Evolutionary conservation across 1,140 invertebrate genomes (phyloP).

Genomic region (Leptinotarsa texana): DNA sequence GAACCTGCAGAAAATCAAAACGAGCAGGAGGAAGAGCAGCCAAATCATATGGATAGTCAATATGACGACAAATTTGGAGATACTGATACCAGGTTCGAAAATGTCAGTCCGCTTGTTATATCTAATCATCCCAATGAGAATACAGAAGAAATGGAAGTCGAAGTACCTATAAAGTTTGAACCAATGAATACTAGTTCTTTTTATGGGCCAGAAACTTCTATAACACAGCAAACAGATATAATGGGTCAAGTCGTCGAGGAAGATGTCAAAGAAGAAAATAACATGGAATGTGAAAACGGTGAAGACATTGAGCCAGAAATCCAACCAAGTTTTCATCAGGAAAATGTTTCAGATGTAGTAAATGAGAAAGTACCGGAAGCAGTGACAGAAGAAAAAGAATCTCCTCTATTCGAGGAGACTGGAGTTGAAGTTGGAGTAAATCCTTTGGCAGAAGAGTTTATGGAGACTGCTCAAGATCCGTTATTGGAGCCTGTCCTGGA

Average conservation of each 20-base stretch:
- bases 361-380: not conserved
- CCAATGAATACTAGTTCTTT: no score
- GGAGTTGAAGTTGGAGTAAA: not conserved
- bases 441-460: not conserved
- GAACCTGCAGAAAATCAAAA: not conserved
- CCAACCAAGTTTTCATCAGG: no score
- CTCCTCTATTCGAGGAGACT: not conserved
- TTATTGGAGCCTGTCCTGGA: no score
- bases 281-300: not conserved
- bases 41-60: no score
- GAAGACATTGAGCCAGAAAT: no score
- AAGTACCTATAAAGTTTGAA: no score
- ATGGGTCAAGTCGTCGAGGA: not conserved
- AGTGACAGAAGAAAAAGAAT: not conserved
- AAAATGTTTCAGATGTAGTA: no score
- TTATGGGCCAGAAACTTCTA: no score
- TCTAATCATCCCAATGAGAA: not conserved
- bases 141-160: not conserved
- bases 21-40: no score
- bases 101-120: no score
- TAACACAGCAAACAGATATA: not conserved
- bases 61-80: no score
- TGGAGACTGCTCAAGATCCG: not conserved
- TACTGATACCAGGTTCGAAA: no score
- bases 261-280: not conserved